Percentiles rank a stretch among this genome's conserved stretches.
Evolutionary conservation across 2,113 vertebrate species (phyloP).

Genomic region (Sinocyclocheilus grahami): DNA sequence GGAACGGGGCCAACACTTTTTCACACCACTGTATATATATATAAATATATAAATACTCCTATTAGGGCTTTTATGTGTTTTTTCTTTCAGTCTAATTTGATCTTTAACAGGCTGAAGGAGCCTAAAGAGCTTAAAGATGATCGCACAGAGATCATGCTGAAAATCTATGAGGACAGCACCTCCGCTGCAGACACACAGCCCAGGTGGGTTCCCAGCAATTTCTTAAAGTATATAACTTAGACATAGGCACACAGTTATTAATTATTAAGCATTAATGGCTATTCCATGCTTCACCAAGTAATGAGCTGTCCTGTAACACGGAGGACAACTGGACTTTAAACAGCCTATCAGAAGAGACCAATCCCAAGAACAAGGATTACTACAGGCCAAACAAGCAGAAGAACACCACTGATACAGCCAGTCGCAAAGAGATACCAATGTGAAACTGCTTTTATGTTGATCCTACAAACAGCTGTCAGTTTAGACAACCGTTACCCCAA

Average conservation of each 20-base stretch:
- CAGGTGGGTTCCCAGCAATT: conserved; percentile 64
- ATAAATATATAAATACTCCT: too few species aligned
- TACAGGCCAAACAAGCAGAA: conserved; percentile 62
- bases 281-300: conserved; percentile 57
- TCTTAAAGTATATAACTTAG: not conserved
- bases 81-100: too few species aligned
- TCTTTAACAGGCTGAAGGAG: conserved; percentile 43
- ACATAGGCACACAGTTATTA: too few species aligned
- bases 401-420: not conserved
- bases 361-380: conserved; percentile 65
- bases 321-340: conserved; percentile 58
- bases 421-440: not conserved
- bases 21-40: too few species aligned
- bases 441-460: conserved; percentile 40
- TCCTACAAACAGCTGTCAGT: too few species aligned
- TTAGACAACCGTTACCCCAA: too few species aligned
- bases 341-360: conserved; percentile 49
- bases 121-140: conserved; percentile 71
- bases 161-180: conserved; percentile 55
- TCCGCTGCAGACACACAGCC: not conserved
- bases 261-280: not conserved
- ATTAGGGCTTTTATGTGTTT: too few species aligned
- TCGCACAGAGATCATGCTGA: conserved; percentile 64
- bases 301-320: not conserved
- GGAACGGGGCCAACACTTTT: too few species aligned